Evolutionary conservation across 1,140 invertebrate genomes (phyloP).

Genomic region (Amphibalanus amphitrite): DNA sequence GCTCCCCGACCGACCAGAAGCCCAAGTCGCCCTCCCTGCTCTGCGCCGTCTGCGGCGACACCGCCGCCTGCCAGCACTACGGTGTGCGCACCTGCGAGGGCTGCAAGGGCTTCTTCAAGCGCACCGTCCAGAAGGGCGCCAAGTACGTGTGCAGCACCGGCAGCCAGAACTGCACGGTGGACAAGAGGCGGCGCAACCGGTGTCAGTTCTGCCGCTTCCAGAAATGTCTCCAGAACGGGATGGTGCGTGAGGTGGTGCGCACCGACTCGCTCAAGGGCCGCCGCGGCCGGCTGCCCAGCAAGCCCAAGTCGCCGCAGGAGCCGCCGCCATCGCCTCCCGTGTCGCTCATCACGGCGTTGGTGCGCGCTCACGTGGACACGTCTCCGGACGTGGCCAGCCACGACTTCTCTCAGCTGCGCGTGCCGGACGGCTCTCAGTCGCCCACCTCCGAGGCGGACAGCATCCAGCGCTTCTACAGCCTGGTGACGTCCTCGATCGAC

Average conservation of each 20-base stretch:
- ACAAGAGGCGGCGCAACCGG: constrained; percentile 86
- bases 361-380: constrained; percentile 83
- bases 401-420: constrained; percentile 49
- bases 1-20: constrained; percentile 34
- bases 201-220: constrained; percentile 98
- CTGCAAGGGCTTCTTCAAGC: constrained; percentile 88
- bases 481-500: constrained; percentile 79
- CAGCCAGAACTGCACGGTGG: constrained; percentile 95
- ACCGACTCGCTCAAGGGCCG: constrained; percentile 93
- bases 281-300: constrained; percentile 85
- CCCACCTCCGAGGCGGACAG: constrained; percentile 43
- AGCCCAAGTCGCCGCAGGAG: constrained; percentile 83
- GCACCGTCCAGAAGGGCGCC: constrained; percentile 95
- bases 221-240: constrained; percentile 93
- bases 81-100: constrained; percentile 95
- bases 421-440: constrained; percentile 20
- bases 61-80: constrained; percentile 95
- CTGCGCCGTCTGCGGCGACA: constrained; percentile 96
- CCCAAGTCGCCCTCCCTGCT: constrained; percentile 61
- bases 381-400: constrained; percentile 80
- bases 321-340: constrained; percentile 85
- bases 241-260: constrained; percentile 96
- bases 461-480: constrained; percentile 77
- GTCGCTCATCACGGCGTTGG: constrained; percentile 77
- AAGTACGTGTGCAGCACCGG: constrained; percentile 91